A percentile compares a stretch with the other conserved stretches of the same genome.
Conservation (phyloP, 2,888 invertebrate species). For the Catocala sponsa region DNA sequence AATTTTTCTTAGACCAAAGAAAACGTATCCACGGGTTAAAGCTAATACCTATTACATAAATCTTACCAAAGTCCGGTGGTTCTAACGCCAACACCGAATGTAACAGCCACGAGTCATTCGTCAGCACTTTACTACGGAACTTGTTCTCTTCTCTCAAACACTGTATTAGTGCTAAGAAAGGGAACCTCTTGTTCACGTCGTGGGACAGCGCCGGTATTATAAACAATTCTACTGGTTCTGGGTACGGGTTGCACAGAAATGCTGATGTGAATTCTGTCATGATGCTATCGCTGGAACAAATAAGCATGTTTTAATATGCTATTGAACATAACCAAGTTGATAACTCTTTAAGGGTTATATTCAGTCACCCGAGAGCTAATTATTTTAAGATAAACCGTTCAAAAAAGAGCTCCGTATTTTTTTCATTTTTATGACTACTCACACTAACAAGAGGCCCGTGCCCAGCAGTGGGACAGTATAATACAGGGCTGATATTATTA, state of each 20-base stretch:
- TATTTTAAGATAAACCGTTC: no score
- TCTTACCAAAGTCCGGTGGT: conserved; percentile 90
- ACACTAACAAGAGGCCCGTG: no score
- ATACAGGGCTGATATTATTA: no score
- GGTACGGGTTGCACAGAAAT: conserved; percentile 90
- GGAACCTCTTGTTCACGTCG: conserved; percentile 75
- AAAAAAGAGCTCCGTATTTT: no score
- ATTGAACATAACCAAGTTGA: no score
- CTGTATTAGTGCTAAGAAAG: conserved; percentile 83
- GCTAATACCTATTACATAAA: no score
- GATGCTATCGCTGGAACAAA: conserved; percentile 70
- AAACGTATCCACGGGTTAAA: no score
- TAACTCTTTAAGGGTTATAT: no score
- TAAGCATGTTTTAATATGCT: background rate
- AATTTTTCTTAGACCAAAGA: no score
- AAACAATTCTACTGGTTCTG: conserved; percentile 90
- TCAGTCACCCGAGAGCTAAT: no score
- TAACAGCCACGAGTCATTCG: conserved; percentile 89
- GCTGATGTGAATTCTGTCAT: conserved; percentile 89
- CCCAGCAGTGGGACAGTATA: no score
- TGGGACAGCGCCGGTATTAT: conserved; percentile 91
- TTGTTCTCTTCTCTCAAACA: conserved; percentile 73
- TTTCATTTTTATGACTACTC: no score
- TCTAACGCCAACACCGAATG: conserved; percentile 91
- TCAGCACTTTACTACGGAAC: conserved; percentile 80